Conservation (phyloP, 2,113 vertebrate genomes). For the Poeciliopsis retropinna region DNA sequence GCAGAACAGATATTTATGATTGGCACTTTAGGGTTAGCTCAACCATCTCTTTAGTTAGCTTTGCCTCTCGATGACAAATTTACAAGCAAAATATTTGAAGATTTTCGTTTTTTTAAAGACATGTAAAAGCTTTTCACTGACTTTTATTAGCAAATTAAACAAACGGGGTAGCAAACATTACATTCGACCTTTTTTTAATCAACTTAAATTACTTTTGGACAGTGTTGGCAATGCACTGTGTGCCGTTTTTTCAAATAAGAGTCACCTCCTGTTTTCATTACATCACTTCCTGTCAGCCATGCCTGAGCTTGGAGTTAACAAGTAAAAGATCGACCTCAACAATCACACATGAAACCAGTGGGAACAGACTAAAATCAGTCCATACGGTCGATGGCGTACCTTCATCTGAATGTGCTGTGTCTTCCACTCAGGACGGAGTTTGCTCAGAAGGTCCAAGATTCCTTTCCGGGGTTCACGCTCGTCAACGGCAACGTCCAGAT, state of each 20-base stretch:
- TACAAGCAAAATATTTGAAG: too few species aligned
- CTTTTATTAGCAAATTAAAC: background rate
- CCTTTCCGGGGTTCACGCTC: slow-evolving; percentile 59
- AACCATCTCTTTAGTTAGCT: too few species aligned
- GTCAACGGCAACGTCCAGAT: slow-evolving; percentile 71
- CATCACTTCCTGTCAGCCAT: background rate
- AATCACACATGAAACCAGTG: background rate
- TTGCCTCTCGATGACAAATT: too few species aligned
- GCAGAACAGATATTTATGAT: too few species aligned
- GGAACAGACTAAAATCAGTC: background rate
- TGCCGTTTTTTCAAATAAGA: background rate
- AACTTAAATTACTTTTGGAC: background rate
- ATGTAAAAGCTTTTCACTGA: background rate
- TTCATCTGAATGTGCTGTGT: slow-evolving; percentile 75
- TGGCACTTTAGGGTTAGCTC: too few species aligned
- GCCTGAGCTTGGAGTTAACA: background rate
- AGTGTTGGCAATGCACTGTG: background rate
- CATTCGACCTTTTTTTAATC: background rate
- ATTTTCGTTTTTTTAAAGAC: background rate
- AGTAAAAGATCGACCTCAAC: background rate
- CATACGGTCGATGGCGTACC: slow-evolving; percentile 58
- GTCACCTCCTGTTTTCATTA: background rate
- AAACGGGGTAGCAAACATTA: background rate
- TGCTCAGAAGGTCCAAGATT: slow-evolving; percentile 70
- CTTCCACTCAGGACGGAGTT: slow-evolving; percentile 76